Base-by-base conservation (phyloP, 2,888 invertebrate genomes). In the Zootermopsis nevadensis region DNA sequence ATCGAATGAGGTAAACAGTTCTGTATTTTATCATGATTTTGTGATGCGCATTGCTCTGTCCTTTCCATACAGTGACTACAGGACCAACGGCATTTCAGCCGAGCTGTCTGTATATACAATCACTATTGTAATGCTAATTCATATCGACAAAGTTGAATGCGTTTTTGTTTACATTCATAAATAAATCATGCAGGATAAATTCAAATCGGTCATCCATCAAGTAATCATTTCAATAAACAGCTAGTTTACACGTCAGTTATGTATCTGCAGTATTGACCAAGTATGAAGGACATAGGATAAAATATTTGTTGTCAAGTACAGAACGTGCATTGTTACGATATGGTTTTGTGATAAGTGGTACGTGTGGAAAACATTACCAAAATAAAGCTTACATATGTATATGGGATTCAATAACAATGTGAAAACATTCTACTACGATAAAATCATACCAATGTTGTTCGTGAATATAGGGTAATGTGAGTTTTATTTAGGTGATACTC, bases 81-180 rank as follows among this genome's bases (percentile, higher is more conserved):
- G 1, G 48, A 19, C 19, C 3, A 19, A 19, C 38, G 38, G 4
- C 19, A 60, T 60, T 60, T 27, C 6, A 60, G n/a, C n/a, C 3
- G n/a, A 8, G 22, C 12, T 8, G n/a, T n/a, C 27, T 15, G 15
- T 66, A 27, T 31, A 69, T 10, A 22, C 33, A 15, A 42, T n/a
- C 38, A 12, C 38, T 8, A 74, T 38, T 74, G 74, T 74, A 74
- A 74, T 35, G 74, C 74, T 35, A 74, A 74, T 74, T 38, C 35
- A 35, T 38, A 12, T 19, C 22, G n/a, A n/a, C n/a, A 74, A 74
- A n/a, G 22, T 74, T 38, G 33, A 38, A 74, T 33, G 4, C 38
- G 74, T 38, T 38, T 69, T 74, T 74, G 74, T 74, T 33, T 74
- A 38, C 35, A 74, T 10, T 74, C 74, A 74, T 74, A 74, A 74